Conservation (phyloP, 92 coral and sea anemone species). For the Heliopora coerulea region DNA sequence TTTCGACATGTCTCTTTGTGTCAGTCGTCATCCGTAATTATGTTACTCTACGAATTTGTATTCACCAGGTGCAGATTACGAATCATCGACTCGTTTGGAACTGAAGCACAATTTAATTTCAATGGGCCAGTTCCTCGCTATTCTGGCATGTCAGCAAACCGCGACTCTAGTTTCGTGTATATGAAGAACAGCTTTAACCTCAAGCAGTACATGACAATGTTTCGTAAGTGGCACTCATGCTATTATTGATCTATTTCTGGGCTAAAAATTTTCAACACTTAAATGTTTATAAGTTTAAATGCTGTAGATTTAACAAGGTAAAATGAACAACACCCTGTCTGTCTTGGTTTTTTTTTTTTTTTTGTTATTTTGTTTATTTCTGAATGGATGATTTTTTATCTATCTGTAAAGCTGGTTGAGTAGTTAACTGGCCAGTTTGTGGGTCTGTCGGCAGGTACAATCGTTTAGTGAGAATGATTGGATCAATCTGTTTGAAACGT, state of each 20-base stretch:
- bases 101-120: conserved; percentile 95
- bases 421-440: neutral
- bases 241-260: too few species aligned
- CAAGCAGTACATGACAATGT: conserved; percentile 93
- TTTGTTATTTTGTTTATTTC: neutral
- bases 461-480: too few species aligned
- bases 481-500: too few species aligned
- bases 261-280: too few species aligned
- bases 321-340: too few species aligned
- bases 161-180: conserved; percentile 61
- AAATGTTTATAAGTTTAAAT: too few species aligned
- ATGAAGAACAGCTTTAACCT: conserved; percentile 84
- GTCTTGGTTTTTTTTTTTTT: neutral
- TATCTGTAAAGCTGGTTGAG: too few species aligned
- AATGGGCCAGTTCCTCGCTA: conserved; percentile 67
- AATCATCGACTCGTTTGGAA: conserved; percentile 93
- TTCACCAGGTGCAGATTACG: conserved; percentile 76
- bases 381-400: too few species aligned
- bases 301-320: too few species aligned
- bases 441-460: neutral
- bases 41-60: neutral
- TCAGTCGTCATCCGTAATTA: too few species aligned
- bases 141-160: conserved; percentile 32
- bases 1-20: too few species aligned
- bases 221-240: conserved; percentile 83